These are phyloP conservation scores for Fulmarus glacialis DNA, from an alignment of 2,113 vertebrate species.

Conservation along the genomic window DNA sequence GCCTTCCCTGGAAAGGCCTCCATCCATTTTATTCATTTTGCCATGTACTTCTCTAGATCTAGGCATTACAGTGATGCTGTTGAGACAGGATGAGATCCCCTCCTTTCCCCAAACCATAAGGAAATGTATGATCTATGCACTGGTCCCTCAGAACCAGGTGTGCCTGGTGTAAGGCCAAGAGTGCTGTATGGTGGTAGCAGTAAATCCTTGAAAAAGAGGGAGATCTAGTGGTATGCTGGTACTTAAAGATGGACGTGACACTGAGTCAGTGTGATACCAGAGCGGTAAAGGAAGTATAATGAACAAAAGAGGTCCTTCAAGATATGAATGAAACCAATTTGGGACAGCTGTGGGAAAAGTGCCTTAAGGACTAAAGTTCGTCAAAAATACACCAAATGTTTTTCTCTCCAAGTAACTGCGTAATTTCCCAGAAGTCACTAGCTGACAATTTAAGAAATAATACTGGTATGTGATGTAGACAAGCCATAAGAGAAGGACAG, in stretches of 20 bases:
- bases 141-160: not conserved
- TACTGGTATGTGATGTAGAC: not conserved
- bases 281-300: not conserved
- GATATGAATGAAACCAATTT: not conserved
- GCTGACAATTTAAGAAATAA: not conserved
- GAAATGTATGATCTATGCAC: not conserved
- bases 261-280: not conserved
- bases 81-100: not conserved
- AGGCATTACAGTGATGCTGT: not conserved
- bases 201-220: not conserved
- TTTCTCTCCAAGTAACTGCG: not conserved
- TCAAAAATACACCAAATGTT: not conserved
- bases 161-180: not conserved
- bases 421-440: not conserved
- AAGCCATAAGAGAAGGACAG: not conserved
- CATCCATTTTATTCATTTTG: not conserved
- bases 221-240: not conserved
- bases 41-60: not conserved
- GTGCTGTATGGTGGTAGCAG: not conserved
- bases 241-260: not conserved
- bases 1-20: not conserved
- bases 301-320: not conserved
- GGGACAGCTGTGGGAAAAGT: not conserved
- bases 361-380: not conserved
- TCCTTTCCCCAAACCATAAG: not conserved